Evolutionary conservation across 2,888 invertebrate species (phyloP), one percentile per base, ranked within the genome.

Genomic region (Heteropelma amictum): DNA sequence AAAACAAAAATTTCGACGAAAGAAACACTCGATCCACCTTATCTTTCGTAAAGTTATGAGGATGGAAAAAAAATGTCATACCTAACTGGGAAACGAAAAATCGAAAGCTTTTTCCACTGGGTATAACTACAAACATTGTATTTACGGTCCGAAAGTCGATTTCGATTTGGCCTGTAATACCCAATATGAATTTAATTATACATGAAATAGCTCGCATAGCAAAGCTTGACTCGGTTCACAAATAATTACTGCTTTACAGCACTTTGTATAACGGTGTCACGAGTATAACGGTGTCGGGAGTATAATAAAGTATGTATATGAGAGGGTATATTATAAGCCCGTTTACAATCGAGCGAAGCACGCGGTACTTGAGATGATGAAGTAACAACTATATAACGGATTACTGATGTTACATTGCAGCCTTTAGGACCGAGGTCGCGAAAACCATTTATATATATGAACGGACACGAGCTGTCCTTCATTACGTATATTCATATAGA

Each of bases 361-460:
- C 53, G 53, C 54, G 65, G 74, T 70, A 61, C 70, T 70, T 65
- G 70, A 74, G 65, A 70, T 61, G 65, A 70, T 74, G 70, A 74
- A 74, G 70, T 70, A 65, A 70, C 69, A 30, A 69, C 70, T 69
- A 69, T 70, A 65, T 70, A 74, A 74, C 72, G 60, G 67, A 40
- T 35, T 40, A 63, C 51, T 60, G 68, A 60, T 60, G 53, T 54
- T 53, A 54, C 69, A 23, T 49, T 54, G 61, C 60, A 60, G 60
- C 19, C 35, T 58, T 63, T 60, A 7, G 47, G 60, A 74, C 64
- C 64, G 58, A 74, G 69, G 64, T 70, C 74, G 63, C 56, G 54
- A 68, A 30, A n/a, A 0, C 12, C 19, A 35, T 47, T 58, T 72
- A 65, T 60, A 58, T 30, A 65, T 60, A 58, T 30, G 54, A 47